Conservation (phyloP, 2,113 vertebrate genomes). For the Beaufortia kweichowensis region DNA sequence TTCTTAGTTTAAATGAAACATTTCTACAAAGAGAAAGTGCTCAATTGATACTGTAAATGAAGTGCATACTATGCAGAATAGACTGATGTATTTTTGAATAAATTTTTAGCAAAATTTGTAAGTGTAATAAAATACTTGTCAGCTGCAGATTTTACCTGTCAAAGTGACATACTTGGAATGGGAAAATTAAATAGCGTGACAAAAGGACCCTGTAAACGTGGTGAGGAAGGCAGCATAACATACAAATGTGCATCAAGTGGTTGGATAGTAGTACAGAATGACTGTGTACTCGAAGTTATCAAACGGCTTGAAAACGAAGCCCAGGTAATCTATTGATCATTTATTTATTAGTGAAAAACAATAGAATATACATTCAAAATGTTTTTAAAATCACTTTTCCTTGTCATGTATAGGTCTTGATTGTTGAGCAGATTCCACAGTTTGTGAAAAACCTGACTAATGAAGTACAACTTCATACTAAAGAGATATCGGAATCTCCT, state of each 20-base stretch:
- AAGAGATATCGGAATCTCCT: slow-evolving; percentile 53
- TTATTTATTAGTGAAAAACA: not conserved
- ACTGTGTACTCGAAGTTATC: slow-evolving; percentile 43
- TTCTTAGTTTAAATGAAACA: too few relatives aligned
- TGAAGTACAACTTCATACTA: too few relatives aligned
- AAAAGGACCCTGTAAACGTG: not conserved
- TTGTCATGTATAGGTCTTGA: slow-evolving; percentile 56
- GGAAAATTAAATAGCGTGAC: not conserved
- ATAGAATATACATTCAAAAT: not conserved
- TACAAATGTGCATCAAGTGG: slow-evolving; percentile 8
- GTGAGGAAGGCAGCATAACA: not conserved
- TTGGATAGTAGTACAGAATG: not conserved
- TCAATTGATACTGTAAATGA: not conserved
- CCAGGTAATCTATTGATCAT: slow-evolving; percentile 36
- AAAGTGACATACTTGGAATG: slow-evolving; percentile 5
- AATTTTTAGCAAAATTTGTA: not conserved
- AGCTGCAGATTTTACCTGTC: not conserved
- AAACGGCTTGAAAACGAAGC: not conserved
- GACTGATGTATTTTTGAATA: not conserved
- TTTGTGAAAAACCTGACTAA: slow-evolving; percentile 47
- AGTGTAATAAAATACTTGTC: not conserved
- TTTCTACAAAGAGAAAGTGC: too few relatives aligned
- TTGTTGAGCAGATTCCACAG: not conserved
- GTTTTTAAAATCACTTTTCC: not conserved
- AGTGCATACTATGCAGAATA: not conserved